Percentiles rank a stretch among this genome's conserved stretches.
Conservation (phyloP, 2,797 vertebrate species). For the Lycodopsis pacificus region DNA sequence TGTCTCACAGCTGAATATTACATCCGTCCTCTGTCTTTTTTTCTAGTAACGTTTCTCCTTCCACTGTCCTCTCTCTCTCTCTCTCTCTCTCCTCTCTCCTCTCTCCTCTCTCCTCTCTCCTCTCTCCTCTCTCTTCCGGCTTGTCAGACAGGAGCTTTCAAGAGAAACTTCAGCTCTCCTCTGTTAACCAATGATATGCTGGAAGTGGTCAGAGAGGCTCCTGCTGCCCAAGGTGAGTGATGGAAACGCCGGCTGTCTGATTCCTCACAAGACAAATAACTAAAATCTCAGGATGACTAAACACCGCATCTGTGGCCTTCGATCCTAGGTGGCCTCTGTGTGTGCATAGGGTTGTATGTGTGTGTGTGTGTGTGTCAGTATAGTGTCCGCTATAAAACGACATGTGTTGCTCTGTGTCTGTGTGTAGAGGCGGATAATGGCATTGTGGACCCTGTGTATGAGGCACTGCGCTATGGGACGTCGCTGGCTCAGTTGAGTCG, state of each 20-base stretch:
- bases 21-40: constrained; percentile 7
- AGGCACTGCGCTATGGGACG: constrained; percentile 92
- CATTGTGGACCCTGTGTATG: constrained; percentile 89
- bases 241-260: constrained; percentile 14
- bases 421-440: constrained; percentile 72
- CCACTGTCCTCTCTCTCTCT: not conserved
- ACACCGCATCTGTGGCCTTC: constrained; percentile 47
- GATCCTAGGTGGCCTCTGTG: constrained; percentile 8
- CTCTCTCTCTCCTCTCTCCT: not conserved
- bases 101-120: not conserved
- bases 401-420: constrained; percentile 48
- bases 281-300: constrained; percentile 48
- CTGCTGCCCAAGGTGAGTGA: constrained; percentile 87
- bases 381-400: constrained; percentile 34
- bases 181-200: constrained; percentile 87
- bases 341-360: constrained; percentile 9
- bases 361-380: not conserved
- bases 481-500: constrained; percentile 91
- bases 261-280: constrained; percentile 43
- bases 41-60: constrained; percentile 38
- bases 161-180: constrained; percentile 93
- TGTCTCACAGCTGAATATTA: constrained; percentile 11
- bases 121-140: not conserved
- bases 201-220: constrained; percentile 84
- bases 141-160: constrained; percentile 87